phyloP scores from a whole-genome alignment of 2,113 vertebrate genomes.

The Garra rufa region DNA sequence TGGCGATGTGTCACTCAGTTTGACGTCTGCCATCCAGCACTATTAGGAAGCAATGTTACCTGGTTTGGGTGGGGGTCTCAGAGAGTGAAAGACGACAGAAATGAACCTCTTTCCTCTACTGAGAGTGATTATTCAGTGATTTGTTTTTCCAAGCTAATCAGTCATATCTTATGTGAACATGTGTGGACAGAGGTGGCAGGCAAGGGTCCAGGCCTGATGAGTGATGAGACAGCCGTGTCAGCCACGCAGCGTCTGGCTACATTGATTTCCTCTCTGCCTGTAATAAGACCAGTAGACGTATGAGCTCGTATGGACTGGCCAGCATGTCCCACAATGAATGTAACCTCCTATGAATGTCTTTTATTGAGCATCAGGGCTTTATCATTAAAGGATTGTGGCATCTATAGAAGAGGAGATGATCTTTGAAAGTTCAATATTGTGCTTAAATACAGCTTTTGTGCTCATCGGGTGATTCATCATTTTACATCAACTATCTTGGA shows the following conservation, averaged over 20 bases:
- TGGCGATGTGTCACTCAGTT: conserved; percentile 73
- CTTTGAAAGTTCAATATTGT: conserved; percentile 4
- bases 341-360: conserved; percentile 51
- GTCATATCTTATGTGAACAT: conserved; percentile 80
- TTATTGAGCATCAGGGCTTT: conserved; percentile 59
- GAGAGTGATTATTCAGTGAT: conserved; percentile 89
- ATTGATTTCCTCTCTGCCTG: conserved; percentile 97
- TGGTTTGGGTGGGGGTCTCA: background rate
- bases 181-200: conserved; percentile 87
- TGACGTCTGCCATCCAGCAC: conserved; percentile 30
- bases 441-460: conserved; percentile 25
- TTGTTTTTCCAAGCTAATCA: conserved; percentile 89
- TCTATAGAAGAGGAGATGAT: conserved; percentile 24
- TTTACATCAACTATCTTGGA: background rate
- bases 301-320: conserved; percentile 78
- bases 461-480: background rate
- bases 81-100: conserved; percentile 55
- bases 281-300: conserved; percentile 97
- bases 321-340: conserved; percentile 74
- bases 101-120: conserved; percentile 66
- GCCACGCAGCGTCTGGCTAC: conserved; percentile 91
- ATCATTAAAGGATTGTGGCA: conserved; percentile 56
- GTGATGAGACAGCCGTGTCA: conserved; percentile 94
- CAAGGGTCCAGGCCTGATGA: conserved; percentile 92
- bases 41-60: background rate